Evolutionary conservation across 2,888 invertebrate genomes (phyloP).

Genomic region (Eupithecia vulgata): DNA sequence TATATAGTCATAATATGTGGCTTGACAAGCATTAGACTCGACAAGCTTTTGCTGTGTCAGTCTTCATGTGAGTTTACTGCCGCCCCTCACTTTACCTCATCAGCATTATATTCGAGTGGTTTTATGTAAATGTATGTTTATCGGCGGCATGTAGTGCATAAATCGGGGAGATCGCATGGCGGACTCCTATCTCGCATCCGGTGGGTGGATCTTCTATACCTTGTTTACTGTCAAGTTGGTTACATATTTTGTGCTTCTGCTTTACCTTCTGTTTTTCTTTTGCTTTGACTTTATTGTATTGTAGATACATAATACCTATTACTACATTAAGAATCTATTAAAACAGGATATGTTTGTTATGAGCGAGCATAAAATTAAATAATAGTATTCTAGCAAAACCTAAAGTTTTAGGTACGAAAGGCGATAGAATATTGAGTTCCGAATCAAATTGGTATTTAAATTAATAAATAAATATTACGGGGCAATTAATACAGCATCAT

Average conservation of each 20-base stretch:
- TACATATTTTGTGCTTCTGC: neutral
- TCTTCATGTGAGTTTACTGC: neutral
- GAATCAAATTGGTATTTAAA: neutral
- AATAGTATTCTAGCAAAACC: neutral
- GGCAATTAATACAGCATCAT: too few species aligned
- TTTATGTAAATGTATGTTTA: conserved; percentile 8
- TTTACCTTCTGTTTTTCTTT: neutral
- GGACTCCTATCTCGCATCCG: conserved; percentile 20
- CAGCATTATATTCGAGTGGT: neutral
- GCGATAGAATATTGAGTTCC: neutral
- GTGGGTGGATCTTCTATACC: conserved; percentile 17
- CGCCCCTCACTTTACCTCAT: neutral
- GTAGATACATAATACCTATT: neutral
- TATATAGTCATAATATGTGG: too few species aligned
- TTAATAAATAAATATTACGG: neutral
- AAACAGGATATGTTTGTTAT: neutral
- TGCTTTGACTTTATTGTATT: neutral
- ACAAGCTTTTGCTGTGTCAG: neutral
- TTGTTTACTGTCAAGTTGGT: neutral
- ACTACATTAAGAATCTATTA: neutral
- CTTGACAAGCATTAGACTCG: neutral
- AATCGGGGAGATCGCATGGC: conserved; percentile 13
- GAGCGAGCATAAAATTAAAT: neutral
- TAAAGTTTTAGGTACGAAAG: neutral
- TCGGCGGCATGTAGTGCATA: conserved; percentile 5